These are phyloP conservation scores for Scolanthus callimorphus DNA, from an alignment of 92 coral and sea anemone genomes.

Conservation along the genomic window DNA sequence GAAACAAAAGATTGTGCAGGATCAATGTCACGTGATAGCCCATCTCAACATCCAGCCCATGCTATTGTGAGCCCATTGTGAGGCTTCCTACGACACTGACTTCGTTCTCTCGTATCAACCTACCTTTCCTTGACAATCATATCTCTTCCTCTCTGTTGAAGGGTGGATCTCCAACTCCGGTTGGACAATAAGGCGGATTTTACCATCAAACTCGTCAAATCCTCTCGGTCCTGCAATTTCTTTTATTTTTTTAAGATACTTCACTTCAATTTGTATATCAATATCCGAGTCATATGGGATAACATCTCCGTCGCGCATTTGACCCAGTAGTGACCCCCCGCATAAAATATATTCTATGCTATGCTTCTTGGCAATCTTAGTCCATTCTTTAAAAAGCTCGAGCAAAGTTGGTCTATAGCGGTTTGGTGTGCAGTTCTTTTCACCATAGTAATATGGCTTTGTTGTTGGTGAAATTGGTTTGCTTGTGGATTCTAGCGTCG, in stretches of 20 bases:
- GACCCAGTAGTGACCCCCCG: constrained; percentile 72
- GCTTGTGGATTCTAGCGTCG: too few species aligned
- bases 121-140: constrained; percentile 78
- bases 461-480: too few species aligned
- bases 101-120: background rate
- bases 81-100: background rate
- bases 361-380: constrained; percentile 38
- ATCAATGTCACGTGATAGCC: too few species aligned
- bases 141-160: constrained; percentile 57
- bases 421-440: constrained; percentile 39
- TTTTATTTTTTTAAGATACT: too few species aligned
- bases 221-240: too few species aligned
- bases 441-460: too few species aligned
- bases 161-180: constrained; percentile 50
- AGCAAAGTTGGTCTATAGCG: constrained; percentile 32
- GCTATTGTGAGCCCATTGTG: too few species aligned
- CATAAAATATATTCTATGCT: constrained; percentile 68
- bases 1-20: too few species aligned
- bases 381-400: constrained; percentile 62
- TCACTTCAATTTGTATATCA: too few species aligned
- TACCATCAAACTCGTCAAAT: too few species aligned
- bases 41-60: too few species aligned
- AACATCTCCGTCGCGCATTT: constrained; percentile 62
- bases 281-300: constrained; percentile 85
- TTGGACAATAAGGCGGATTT: constrained; percentile 65